phyloP scores from a whole-genome alignment of 2,888 invertebrate genomes.

The Panopea generosa region DNA sequence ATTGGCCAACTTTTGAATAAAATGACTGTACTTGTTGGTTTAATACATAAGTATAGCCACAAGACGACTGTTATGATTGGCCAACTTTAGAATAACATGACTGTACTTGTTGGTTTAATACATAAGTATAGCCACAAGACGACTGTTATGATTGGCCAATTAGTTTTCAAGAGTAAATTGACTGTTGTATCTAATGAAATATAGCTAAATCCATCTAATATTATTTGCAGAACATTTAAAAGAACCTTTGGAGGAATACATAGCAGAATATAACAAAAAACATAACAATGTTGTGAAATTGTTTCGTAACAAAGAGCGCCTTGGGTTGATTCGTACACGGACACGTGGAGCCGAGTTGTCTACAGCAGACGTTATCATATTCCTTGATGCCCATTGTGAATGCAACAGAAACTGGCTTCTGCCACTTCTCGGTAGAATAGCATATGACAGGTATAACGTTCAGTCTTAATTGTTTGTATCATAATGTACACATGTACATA shows the following conservation, averaged over 20 bases:
- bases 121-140: too few species aligned
- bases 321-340: slow-evolving; percentile 97
- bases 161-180: too few species aligned
- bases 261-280: slow-evolving; percentile 93
- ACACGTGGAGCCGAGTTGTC: slow-evolving; percentile 96
- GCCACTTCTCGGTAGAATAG: slow-evolving; percentile 97
- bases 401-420: slow-evolving; percentile 97
- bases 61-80: too few species aligned
- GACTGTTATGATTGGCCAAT: too few species aligned
- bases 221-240: slow-evolving; percentile 89
- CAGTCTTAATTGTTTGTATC: neutral
- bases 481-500: too few species aligned
- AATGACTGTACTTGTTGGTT: too few species aligned
- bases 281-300: slow-evolving; percentile 91
- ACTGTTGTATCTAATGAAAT: too few species aligned
- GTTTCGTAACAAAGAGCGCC: slow-evolving; percentile 94
- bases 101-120: too few species aligned
- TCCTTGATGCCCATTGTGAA: slow-evolving; percentile 99
- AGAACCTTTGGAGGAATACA: slow-evolving; percentile 93
- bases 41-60: too few species aligned
- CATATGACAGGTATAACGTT: slow-evolving; percentile 88
- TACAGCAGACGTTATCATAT: slow-evolving; percentile 97
- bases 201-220: too few species aligned
- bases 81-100: too few species aligned
- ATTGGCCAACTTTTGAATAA: too few species aligned